Evolutionary conservation across 2,888 invertebrate species (phyloP), one percentile per base, ranked within the genome.

Genomic region (Agriopis aurantiaria): DNA sequence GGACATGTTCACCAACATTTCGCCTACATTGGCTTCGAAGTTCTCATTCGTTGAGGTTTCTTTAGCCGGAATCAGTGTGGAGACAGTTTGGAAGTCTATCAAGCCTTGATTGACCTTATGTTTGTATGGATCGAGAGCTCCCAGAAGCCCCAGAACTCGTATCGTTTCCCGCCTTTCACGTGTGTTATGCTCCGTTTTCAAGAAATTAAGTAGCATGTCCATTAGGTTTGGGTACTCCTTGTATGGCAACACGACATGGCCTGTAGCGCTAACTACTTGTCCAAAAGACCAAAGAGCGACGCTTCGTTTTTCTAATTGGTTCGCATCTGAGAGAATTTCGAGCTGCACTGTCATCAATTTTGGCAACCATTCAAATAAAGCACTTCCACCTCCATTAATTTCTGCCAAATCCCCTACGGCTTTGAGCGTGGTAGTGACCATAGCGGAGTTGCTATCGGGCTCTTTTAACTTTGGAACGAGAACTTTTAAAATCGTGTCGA

Each of bases 91-190:
- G 71, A 97, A 97, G 85, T 98, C 98, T 65, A 99, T 98, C 76
- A 98, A 95, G 0, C 99, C 99, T 73, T 98, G 96, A 88, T 98
- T 98, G 91, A 99, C 97, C 93, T 99, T 99, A 87, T 99, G 98
- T 83, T 98, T 98, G 91, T 99, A 99, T 0, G 99, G 99, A 95
- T 99, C 99, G 80, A 99, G 95, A 0, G 99, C 99, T 6, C 99
- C 99, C 0, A 99, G 94, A 10, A 99, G 92, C 0, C 99, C 99
- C 43, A 99, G 92, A 8, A 99, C 98, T 49, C 99, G 95, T 71
- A 99, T 98, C 0, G 98, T 99, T 94, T 99, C 98, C 45, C 98
- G 94, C 41, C 98, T 95, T 67, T 99, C 98, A 63, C 96, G 96
- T 0, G 96, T 95, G 67, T 98, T 97, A 85, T 99, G 99, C 86